Evolutionary conservation across 2,888 invertebrate species (phyloP).

Genomic region (Drosophila nigritarsus): DNA sequence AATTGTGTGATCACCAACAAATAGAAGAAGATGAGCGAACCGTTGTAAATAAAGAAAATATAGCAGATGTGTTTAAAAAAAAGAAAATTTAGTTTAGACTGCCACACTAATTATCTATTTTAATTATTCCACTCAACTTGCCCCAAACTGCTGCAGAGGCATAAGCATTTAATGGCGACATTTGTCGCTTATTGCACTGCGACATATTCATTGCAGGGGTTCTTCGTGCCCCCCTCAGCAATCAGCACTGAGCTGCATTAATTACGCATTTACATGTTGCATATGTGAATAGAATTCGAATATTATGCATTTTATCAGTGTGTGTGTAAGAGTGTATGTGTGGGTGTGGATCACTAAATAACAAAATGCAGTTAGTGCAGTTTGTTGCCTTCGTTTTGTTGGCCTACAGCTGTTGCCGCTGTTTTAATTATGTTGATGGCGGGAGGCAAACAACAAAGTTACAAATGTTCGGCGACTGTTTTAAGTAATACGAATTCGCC

Average conservation of each 20-base stretch:
- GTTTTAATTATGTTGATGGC: conserved; percentile 53
- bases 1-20: too few relatives aligned
- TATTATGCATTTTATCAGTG: conserved; percentile 42
- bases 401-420: conserved; percentile 48
- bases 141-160: not conserved
- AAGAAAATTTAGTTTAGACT: too few relatives aligned
- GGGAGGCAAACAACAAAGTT: conserved; percentile 36
- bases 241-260: conserved; percentile 31
- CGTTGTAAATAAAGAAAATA: too few relatives aligned
- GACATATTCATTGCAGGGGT: conserved; percentile 42
- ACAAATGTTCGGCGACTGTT: conserved; percentile 52
- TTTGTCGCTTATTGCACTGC: conserved; percentile 51
- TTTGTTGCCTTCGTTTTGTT: conserved; percentile 55
- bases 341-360: conserved; percentile 54
- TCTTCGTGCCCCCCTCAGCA: not conserved
- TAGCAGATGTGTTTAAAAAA: too few relatives aligned
- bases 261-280: conserved; percentile 65
- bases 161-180: conserved; percentile 53
- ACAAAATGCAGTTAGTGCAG: conserved; percentile 58
- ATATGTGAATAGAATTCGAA: conserved; percentile 57
- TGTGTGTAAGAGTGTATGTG: not conserved
- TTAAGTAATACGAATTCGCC: conserved; percentile 46
- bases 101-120: conserved; percentile 23
- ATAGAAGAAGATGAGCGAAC: too few relatives aligned
- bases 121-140: conserved; percentile 22